Evolutionary conservation across 2,797 vertebrate genomes (phyloP).

Genomic region (Crocidura indochinensis): DNA sequence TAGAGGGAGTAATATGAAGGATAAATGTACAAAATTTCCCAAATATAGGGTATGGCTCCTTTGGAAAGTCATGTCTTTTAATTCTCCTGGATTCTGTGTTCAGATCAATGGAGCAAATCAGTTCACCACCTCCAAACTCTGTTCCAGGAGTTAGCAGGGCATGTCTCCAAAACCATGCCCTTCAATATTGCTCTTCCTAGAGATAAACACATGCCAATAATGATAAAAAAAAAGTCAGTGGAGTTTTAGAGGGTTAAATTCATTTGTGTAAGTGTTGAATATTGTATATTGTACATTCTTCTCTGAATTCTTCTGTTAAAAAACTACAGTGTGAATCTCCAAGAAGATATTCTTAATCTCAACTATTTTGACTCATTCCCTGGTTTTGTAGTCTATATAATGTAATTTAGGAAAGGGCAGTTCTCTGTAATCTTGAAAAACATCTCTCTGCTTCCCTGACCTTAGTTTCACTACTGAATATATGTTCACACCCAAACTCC

Average conservation of each 20-base stretch:
- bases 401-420: slow-evolving; percentile 65
- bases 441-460: slow-evolving; percentile 61
- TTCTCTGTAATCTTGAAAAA: slow-evolving; percentile 76
- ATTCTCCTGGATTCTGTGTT: too few species aligned
- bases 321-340: not conserved
- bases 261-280: not conserved
- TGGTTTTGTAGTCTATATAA: not conserved
- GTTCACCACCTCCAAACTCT: too few species aligned
- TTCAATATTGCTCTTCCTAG: not conserved
- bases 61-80: not conserved
- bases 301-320: not conserved
- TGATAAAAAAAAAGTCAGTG: not conserved
- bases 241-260: not conserved
- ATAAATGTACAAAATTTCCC: not conserved
- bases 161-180: not conserved
- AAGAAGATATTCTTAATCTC: not conserved
- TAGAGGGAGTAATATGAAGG: not conserved
- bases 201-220: not conserved
- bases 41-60: fast-evolving
- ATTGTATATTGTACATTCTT: not conserved
- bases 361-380: not conserved
- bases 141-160: not conserved
- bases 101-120: too few species aligned
- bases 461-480: slow-evolving; percentile 80
- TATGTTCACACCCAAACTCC: slow-evolving; percentile 42